Evolutionary conservation across 2,888 invertebrate species (phyloP), one percentile per base, ranked within the genome.

Genomic region (Hecatera dysodea): DNA sequence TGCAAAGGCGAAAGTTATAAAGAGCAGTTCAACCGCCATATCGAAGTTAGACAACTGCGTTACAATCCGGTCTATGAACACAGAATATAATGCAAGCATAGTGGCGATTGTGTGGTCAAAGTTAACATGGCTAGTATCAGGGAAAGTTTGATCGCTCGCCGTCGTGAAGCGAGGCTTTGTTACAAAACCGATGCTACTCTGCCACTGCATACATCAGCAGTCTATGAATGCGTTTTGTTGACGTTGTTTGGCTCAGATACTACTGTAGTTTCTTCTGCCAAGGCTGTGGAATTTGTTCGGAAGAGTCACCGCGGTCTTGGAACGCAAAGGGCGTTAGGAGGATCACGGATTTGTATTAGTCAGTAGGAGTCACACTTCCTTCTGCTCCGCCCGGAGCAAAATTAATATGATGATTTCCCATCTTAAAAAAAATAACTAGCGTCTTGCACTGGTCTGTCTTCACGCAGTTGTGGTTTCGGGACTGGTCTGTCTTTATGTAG

Each of bases 91-190:
- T 57, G 39, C 50, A 64, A 72, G 36, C 56, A 46, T 29, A 71
- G 55, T 64, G 12, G 64, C 44, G 24, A 73, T 59, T 33, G 59
- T 66, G 66, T 60, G 53, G 67, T 12, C 11, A 33, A 74, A 74
- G 53, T 74, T 73, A 48, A 24, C 11, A 15, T 11, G 22, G 53
- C 57, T 55, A 73, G 74, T 67, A 73, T 67, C 67, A 48, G 8
- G 33, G 33, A 55, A 73, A 73, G 60, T 73, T 73, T 22, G 39
- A 24, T 29, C 65, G 42, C 46, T 62, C 12, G 19, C 8, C 15
- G 22, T 27, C 11, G 29, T 36, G 7, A 17, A 11, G 44, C 11
- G 9, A 27, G 27, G 29, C 60, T 71, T 56, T 57, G 72, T 63
- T 22, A 27, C 56, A 33, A 2, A 24, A 56, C 42, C n/a, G 17